Percentiles rank a stretch among this genome's conserved stretches.
Conservation (phyloP, 2,113 vertebrate genomes). For the Erythrolamprus reginae region DNA sequence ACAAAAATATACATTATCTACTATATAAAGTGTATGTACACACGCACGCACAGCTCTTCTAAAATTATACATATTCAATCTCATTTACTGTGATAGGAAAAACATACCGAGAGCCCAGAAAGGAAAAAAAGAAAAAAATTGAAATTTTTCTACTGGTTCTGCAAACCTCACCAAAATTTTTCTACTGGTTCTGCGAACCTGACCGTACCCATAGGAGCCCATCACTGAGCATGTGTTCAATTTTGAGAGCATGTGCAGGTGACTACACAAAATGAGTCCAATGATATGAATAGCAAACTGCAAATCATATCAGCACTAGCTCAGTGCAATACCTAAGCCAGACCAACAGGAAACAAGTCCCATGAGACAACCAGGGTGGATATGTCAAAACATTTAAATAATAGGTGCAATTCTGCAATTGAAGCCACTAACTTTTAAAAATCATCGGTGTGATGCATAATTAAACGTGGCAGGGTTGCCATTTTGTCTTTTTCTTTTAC, state of each 20-base stretch:
- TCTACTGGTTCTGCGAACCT: too few relatives aligned
- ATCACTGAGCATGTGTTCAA: too few relatives aligned
- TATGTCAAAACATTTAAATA: not conserved
- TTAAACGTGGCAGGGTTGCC: not conserved
- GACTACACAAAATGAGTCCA: not conserved
- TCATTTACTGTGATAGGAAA: too few relatives aligned
- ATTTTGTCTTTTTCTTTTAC: not conserved
- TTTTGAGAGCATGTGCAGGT: not conserved
- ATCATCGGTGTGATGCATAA: not conserved
- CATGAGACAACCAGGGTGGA: not conserved
- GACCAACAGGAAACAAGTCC: not conserved
- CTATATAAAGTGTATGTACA: too few relatives aligned
- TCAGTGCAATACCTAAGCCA: not conserved
- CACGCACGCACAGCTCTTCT: too few relatives aligned
- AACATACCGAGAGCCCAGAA: too few relatives aligned
- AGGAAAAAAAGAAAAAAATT: too few relatives aligned
- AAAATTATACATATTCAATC: too few relatives aligned
- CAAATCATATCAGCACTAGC: not conserved
- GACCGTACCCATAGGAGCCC: too few relatives aligned
- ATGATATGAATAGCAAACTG: not conserved
- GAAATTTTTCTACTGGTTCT: too few relatives aligned
- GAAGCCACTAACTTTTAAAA: not conserved
- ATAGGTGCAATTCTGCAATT: not conserved
- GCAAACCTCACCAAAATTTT: too few relatives aligned
- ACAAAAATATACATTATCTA: too few relatives aligned